phyloP scores from a whole-genome alignment of 2,113 vertebrate genomes.

The Pteronura brasiliensis region DNA sequence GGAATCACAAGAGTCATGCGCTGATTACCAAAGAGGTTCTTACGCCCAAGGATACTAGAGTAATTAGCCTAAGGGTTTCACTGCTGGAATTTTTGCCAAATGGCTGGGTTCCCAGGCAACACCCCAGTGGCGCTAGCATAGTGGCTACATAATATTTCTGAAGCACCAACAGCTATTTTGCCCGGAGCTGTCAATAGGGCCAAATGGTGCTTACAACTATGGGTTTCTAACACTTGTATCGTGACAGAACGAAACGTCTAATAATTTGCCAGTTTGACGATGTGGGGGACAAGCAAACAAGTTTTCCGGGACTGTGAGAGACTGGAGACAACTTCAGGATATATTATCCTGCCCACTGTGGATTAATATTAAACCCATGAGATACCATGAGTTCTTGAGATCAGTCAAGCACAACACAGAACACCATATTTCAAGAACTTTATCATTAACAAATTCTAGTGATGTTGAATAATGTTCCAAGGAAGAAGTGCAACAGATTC shows the following conservation, averaged over 20 bases:
- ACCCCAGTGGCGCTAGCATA: not conserved
- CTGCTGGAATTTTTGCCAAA: not conserved
- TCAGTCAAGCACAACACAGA: not conserved
- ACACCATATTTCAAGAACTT: not conserved
- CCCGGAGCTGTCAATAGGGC: not conserved
- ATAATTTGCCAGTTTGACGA: not conserved
- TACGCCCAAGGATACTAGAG: not conserved
- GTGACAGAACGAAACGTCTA: not conserved
- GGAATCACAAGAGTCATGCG: not conserved
- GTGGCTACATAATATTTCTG: not conserved
- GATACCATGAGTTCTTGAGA: not conserved
- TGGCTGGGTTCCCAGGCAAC: not conserved
- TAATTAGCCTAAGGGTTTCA: not conserved
- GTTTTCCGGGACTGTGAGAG: not conserved
- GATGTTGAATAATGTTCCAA: not conserved
- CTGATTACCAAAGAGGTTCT: not conserved
- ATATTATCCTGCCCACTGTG: not conserved
- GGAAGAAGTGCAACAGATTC: not conserved
- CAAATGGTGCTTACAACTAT: not conserved
- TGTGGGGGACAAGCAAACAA: not conserved
- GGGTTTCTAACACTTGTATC: not conserved
- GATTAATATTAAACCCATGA: not conserved
- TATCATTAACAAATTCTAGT: not conserved
- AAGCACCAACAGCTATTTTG: not conserved
- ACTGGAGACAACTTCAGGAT: not conserved